Evolutionary conservation across 2,888 invertebrate species (phyloP).

Genomic region (Tetragnatha montana): DNA sequence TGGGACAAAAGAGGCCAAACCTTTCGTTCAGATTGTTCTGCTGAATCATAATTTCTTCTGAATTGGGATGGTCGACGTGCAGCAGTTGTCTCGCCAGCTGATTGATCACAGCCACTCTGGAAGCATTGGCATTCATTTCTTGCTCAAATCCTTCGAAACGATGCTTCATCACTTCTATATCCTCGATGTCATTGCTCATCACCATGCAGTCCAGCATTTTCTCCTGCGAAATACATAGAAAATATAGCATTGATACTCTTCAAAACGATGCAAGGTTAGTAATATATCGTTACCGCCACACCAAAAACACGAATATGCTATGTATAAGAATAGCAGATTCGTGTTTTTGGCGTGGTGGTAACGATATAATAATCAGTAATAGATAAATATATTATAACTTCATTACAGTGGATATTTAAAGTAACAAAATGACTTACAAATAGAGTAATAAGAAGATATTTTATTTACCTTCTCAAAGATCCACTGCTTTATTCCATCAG

Average conservation of each 20-base stretch:
- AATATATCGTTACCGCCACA: not conserved
- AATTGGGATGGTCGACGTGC: slow-evolving; percentile 98
- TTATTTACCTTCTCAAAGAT: slow-evolving; percentile 91
- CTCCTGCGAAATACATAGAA: slow-evolving; percentile 79
- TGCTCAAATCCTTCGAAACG: slow-evolving; percentile 99
- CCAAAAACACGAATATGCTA: too few relatives aligned
- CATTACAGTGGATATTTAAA: slow-evolving; percentile 2
- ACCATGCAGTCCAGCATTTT: slow-evolving; percentile 98
- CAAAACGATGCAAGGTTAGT: too few relatives aligned
- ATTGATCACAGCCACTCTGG: slow-evolving; percentile 96
- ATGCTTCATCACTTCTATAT: slow-evolving; percentile 99
- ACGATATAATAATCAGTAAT: too few relatives aligned
- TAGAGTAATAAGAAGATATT: not conserved
- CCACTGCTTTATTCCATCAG: slow-evolving; percentile 99
- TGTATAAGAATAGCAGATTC: too few relatives aligned
- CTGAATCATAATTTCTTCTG: slow-evolving; percentile 91
- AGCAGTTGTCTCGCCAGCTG: slow-evolving; percentile 95
- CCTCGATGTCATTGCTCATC: slow-evolving; percentile 96
- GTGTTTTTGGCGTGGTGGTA: too few relatives aligned
- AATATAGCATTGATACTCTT: too few relatives aligned
- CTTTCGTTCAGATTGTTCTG: slow-evolving; percentile 83
- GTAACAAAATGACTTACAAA: not conserved
- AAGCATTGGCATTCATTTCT: slow-evolving; percentile 97
- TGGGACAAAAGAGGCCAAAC: slow-evolving; percentile 30
- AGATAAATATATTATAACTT: not conserved